A percentile compares a stretch with the other conserved stretches of the same genome.
phyloP scores from a whole-genome alignment of 2,797 vertebrate species.

The Chaetophractus vellerosus region DNA sequence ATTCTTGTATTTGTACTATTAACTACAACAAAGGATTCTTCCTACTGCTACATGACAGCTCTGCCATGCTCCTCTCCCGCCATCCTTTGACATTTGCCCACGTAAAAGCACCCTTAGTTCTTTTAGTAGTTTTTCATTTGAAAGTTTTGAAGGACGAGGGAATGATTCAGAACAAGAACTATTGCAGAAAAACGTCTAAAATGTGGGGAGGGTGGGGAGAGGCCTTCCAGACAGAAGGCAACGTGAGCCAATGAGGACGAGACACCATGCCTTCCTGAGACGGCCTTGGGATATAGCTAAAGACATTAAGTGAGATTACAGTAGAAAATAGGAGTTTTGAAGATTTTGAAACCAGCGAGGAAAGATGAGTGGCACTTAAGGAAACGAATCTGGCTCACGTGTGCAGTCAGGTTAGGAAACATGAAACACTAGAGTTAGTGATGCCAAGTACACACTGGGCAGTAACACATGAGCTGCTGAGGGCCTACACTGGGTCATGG shows the following conservation, averaged over 20 bases:
- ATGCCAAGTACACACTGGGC: not conserved
- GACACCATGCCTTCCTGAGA: not conserved
- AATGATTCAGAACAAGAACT: not conserved
- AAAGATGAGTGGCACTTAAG: not conserved
- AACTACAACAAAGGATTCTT: not conserved
- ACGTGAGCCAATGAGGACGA: not conserved
- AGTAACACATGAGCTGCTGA: not conserved
- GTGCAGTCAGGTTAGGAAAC: not conserved
- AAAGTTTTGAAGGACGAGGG: slow-evolving; percentile 21
- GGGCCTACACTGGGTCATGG: not conserved
- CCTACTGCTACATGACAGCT: rapidly evolving
- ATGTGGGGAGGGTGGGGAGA: not conserved
- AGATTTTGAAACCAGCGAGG: slow-evolving; percentile 1
- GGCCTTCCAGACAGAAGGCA: not conserved
- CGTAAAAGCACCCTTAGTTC: not conserved
- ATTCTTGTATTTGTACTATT: too few species aligned
- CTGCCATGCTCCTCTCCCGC: rapidly evolving
- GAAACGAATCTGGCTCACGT: not conserved
- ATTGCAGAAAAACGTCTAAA: not conserved
- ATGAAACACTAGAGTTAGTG: not conserved
- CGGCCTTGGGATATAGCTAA: not conserved
- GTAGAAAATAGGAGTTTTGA: not conserved
- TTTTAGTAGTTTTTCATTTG: not conserved
- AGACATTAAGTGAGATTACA: not conserved
- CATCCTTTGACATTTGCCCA: not conserved